Evolutionary conservation across 2,113 vertebrate species (phyloP).

Genomic region (Protomyctophum bolini): DNA sequence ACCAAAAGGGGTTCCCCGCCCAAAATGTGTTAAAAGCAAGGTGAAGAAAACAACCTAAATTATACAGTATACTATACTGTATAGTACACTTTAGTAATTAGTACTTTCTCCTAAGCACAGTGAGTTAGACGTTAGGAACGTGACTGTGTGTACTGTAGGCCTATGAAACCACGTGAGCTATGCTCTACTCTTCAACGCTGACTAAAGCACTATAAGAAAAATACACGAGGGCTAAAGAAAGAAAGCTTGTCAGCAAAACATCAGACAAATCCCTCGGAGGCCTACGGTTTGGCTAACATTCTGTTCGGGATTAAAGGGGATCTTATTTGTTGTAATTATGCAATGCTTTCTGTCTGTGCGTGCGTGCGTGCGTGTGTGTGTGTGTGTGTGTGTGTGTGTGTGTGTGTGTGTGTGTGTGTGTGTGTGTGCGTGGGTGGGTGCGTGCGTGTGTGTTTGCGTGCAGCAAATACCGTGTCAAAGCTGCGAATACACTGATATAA

Average conservation of each 20-base stretch:
- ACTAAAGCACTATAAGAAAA: conserved; percentile 19
- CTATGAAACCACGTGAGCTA: conserved; percentile 13
- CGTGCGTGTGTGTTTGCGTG: neutral
- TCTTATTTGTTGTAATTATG: conserved; percentile 32
- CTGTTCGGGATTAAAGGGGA: conserved; percentile 8
- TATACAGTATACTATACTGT: neutral
- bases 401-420: neutral
- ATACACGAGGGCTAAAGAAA: conserved; percentile 12
- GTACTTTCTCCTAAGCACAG: neutral
- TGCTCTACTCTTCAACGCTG: neutral
- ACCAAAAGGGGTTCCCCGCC: no score
- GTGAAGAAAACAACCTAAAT: conserved; percentile 43
- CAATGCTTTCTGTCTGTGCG: no score
- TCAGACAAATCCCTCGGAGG: conserved; percentile 42
- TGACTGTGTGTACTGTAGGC: no score
- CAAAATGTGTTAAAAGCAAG: conserved; percentile 42
- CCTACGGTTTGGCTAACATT: conserved; percentile 24
- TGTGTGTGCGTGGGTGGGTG: neutral
- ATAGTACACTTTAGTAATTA: neutral
- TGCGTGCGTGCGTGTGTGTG: no score
- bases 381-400: neutral
- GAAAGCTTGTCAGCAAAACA: conserved; percentile 25
- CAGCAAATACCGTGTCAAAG: neutral
- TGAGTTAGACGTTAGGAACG: neutral
- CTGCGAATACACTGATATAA: conserved; percentile 4